Percentiles rank a stretch among this genome's conserved stretches.
phyloP scores from a whole-genome alignment of 2,113 vertebrate genomes.

The Cryptomyrus ogoouensis region DNA sequence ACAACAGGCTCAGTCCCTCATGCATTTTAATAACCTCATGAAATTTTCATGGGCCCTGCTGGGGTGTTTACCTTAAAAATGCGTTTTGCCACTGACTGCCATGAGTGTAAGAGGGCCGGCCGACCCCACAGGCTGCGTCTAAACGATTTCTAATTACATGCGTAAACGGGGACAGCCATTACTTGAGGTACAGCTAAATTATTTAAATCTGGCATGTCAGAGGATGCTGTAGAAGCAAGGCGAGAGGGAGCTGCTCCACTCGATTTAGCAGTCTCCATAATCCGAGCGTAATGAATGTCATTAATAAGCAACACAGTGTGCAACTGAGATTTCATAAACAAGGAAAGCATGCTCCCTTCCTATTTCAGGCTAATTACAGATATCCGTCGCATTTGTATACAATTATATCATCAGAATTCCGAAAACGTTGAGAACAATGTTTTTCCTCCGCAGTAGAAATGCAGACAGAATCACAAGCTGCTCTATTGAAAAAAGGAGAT shows the following conservation, averaged over 20 bases:
- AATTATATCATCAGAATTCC: neutral
- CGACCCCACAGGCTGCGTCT: constrained; percentile 39
- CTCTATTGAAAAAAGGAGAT: neutral
- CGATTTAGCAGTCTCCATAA: constrained; percentile 31
- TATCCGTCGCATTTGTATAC: neutral
- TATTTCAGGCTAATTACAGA: neutral
- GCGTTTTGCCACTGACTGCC: constrained; percentile 47
- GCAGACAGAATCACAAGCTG: neutral
- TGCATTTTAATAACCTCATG: constrained; percentile 40
- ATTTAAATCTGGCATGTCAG: constrained; percentile 48
- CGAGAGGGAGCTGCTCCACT: constrained; percentile 38
- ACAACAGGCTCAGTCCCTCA: constrained; percentile 33
- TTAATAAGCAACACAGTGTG: constrained; percentile 34
- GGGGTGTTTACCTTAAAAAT: constrained; percentile 44
- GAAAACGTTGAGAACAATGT: neutral
- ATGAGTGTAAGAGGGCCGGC: constrained; percentile 25
- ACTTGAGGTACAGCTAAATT: constrained; percentile 49
- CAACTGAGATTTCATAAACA: neutral
- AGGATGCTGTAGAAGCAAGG: constrained; percentile 39
- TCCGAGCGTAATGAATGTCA: constrained; percentile 42
- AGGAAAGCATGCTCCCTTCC: neutral
- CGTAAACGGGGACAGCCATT: constrained; percentile 57
- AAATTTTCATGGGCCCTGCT: constrained; percentile 36
- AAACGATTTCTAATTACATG: constrained; percentile 56
- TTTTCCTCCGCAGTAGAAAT: neutral